Conservation (phyloP, 2,888 invertebrate genomes). For the Allophyes oxyacanthae region DNA sequence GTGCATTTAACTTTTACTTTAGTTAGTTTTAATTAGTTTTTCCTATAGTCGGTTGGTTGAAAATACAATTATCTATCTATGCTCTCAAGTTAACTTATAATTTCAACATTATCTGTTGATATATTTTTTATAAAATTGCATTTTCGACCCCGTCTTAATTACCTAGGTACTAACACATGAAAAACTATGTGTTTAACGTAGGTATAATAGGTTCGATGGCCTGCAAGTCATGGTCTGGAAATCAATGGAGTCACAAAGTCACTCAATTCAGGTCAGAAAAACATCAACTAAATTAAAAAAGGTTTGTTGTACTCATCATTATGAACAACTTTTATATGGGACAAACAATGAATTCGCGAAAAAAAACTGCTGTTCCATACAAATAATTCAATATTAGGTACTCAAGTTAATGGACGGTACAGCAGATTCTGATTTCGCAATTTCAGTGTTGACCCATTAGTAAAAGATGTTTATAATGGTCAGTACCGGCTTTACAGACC, state of each 20-base stretch:
- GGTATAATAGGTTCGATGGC: background rate
- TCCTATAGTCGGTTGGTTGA: constrained; percentile 8
- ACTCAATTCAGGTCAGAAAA: background rate
- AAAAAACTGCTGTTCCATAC: no score
- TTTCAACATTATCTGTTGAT: background rate
- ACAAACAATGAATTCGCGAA: no score
- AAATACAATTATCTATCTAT: constrained; percentile 14
- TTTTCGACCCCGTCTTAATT: constrained; percentile 12
- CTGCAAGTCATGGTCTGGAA: constrained; percentile 19
- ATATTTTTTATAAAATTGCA: constrained; percentile 2
- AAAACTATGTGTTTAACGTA: constrained; percentile 6
- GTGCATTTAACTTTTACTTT: constrained; percentile 58
- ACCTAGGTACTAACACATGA: background rate
- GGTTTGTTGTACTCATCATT: no score
- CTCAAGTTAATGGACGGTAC: no score
- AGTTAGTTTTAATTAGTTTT: constrained; percentile 26
- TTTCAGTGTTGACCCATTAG: no score
- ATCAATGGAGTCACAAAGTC: background rate
- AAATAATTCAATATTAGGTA: no score
- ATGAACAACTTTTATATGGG: no score
- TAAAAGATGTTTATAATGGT: no score
- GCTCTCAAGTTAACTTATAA: no score
- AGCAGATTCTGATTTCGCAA: no score
- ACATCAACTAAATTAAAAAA: no score
- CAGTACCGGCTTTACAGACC: no score